Base-by-base conservation (phyloP, 2,797 vertebrate species). In the Tapirus indicus region DNA sequence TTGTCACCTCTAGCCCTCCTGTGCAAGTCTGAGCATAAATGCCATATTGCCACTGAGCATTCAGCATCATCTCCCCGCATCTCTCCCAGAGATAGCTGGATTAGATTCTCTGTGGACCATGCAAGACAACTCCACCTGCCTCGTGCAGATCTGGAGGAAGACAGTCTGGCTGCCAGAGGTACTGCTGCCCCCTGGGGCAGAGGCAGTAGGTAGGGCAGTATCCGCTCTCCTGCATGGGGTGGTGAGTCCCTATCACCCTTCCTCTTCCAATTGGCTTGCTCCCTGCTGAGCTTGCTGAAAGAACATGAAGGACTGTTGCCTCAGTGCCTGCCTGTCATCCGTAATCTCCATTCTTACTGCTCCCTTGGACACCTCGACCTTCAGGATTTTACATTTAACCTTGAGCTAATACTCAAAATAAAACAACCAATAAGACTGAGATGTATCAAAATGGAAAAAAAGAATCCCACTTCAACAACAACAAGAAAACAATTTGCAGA, bases 111-210 rank as follows among this genome's bases (percentile, higher is more conserved):
- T 79, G 71, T 10, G 35, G 62, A 56, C 2, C 49, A 32, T 0
- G 1, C 4, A 11, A 68, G 87, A 32, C 38, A 29, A 11, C 3
- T 23, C 47, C 25, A 52, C 5, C 32, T 13, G 6, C 47, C 8
- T 18, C 27, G 35, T 29, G 60, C 27, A 6, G 6, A 44, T 29
- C 35, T 60, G 20, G 35, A 41, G 68, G 38, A 32, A 12, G 72
- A 32, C 5, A 1, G 0, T 3, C 6, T 3, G 41, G 49, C 44
- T 32, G 5, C 41, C 32, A 2, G 6, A 10, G 29, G 13, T 29
- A 16, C 41, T 3, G 7, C 11, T 10, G 3, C 12, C 2, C 38
- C 27, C 17, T 29, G 6, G 32, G 21, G 4, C 21, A 14, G 13
- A 2, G 20, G 56, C 18, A 16, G 29, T 52, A 38, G 47, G 54